Evolutionary conservation across 1,140 invertebrate species (phyloP).

Genomic region (Drepana arcuata): DNA sequence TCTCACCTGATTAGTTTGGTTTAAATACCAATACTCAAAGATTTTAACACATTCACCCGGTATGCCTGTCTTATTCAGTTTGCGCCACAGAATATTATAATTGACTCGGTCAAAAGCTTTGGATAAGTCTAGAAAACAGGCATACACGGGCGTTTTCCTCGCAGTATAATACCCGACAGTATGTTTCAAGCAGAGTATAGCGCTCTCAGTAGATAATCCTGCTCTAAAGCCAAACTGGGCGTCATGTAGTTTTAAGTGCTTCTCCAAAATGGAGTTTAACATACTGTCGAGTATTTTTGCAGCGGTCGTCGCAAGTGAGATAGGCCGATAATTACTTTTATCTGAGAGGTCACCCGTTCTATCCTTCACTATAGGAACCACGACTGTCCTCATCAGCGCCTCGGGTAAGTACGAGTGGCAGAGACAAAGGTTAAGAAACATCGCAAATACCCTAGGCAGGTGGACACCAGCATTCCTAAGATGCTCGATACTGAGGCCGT

Average conservation of each 20-base stretch:
- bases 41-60: too few relatives aligned
- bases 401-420: not conserved
- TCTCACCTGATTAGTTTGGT: too few relatives aligned
- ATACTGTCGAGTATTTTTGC: constrained; percentile 1
- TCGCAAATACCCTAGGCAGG: not conserved
- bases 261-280: too few relatives aligned
- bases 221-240: not conserved
- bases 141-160: not conserved
- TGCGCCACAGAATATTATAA: too few relatives aligned
- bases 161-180: constrained; percentile 1
- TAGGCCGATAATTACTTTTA: not conserved
- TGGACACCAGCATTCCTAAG: not conserved
- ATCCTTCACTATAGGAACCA: not conserved
- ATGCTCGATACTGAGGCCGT: not conserved
- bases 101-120: constrained; percentile 2
- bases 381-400: not conserved
- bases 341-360: constrained; percentile 1
- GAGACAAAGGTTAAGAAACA: not conserved
- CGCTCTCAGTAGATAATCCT: not conserved
- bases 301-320: not conserved
- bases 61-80: too few relatives aligned
- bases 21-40: too few relatives aligned
- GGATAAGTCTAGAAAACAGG: not conserved
- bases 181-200: not conserved
- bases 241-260: not conserved